Conservation (phyloP, 2,113 vertebrate genomes). For the Phalacrocorax aristotelis region DNA sequence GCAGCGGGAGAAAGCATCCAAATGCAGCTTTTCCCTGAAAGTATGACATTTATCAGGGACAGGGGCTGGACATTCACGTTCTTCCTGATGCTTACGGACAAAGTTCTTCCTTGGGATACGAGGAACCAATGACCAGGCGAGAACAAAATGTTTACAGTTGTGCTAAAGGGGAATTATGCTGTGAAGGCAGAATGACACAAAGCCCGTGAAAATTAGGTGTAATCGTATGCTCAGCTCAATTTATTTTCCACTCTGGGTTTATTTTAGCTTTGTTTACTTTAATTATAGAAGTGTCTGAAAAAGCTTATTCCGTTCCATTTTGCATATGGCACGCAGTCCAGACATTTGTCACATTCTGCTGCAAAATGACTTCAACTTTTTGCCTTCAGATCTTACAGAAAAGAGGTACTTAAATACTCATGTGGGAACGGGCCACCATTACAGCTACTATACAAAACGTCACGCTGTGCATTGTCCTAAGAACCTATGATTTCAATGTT, state of each 20-base stretch:
- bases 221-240: neutral
- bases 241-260: conserved; percentile 7
- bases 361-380: neutral
- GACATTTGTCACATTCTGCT: neutral
- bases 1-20: neutral
- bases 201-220: neutral
- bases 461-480: neutral
- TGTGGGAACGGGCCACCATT: neutral
- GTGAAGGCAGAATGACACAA: neutral
- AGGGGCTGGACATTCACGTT: neutral
- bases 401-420: neutral
- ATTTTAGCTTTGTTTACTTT: conserved; percentile 13
- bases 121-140: neutral
- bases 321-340: neutral
- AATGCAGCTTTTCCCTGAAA: neutral
- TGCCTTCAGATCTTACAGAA: neutral
- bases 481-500: neutral
- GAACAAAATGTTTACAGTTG: neutral
- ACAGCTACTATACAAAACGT: too few relatives aligned
- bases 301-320: neutral
- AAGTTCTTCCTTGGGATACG: neutral
- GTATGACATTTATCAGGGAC: neutral
- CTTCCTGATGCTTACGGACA: neutral
- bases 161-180: neutral
- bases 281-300: neutral